Percentiles rank a stretch among this genome's conserved stretches.
These are phyloP conservation scores for Apeltes quadracus DNA, from an alignment of 2,113 vertebrate genomes.

Conservation along the genomic window DNA sequence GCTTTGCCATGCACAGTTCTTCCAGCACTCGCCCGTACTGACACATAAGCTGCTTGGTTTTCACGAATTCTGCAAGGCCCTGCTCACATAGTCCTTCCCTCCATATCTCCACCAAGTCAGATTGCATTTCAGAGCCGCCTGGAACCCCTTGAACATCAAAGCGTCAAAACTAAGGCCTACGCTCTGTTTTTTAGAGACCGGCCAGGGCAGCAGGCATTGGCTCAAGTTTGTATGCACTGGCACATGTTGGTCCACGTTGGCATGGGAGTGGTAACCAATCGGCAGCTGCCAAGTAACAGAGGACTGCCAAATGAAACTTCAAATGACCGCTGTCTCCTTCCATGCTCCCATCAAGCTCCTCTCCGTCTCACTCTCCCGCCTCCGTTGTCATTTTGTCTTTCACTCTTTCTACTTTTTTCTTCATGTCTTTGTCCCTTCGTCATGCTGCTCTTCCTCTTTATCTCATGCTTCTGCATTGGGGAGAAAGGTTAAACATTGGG, in stretches of 20 bases:
- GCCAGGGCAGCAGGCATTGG: constrained; percentile 49
- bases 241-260: constrained; percentile 52
- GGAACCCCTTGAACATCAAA: constrained; percentile 63
- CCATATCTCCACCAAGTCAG: constrained; percentile 45
- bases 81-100: constrained; percentile 11
- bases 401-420: background rate
- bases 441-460: constrained; percentile 27
- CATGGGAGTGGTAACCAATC: constrained; percentile 34
- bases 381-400: constrained; percentile 19
- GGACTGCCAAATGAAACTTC: constrained; percentile 71
- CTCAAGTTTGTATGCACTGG: constrained; percentile 52
- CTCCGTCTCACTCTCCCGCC: constrained; percentile 6
- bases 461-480: constrained; percentile 36
- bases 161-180: constrained; percentile 36
- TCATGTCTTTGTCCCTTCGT: constrained; percentile 14
- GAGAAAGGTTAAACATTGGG: constrained; percentile 69
- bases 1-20: background rate
- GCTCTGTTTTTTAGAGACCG: constrained; percentile 35
- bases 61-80: constrained; percentile 7
- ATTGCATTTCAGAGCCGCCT: constrained; percentile 49
- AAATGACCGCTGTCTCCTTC: constrained; percentile 64
- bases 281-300: constrained; percentile 67
- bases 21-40: background rate
- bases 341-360: constrained; percentile 19
- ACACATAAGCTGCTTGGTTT: constrained; percentile 16